A percentile compares a stretch with the other conserved stretches of the same genome.
Evolutionary conservation across 2,113 vertebrate species (phyloP).

Genomic region (Rhabdornis inornatus): DNA sequence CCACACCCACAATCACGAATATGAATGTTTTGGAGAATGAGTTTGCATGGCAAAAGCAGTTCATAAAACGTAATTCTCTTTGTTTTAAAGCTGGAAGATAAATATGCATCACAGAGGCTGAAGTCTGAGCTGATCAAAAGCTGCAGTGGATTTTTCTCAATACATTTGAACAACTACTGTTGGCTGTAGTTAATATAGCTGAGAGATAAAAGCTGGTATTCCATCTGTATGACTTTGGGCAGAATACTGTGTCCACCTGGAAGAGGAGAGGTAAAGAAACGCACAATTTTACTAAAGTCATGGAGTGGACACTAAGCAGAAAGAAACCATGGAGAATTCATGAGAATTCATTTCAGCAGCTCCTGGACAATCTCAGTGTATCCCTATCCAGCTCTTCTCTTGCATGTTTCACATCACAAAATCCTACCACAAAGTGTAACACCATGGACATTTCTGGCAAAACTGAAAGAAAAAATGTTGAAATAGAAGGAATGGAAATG

Average conservation of each 20-base stretch:
- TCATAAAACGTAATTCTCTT: neutral
- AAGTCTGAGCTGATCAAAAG: neutral
- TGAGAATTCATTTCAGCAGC: neutral
- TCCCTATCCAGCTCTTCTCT: neutral
- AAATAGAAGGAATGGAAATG: neutral
- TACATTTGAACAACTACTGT: neutral
- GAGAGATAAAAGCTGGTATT: neutral
- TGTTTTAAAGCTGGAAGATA: neutral
- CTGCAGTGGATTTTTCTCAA: neutral
- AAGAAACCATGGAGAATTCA: neutral
- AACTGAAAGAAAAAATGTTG: neutral
- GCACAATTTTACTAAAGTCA: neutral
- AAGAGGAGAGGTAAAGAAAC: neutral
- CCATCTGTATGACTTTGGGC: neutral
- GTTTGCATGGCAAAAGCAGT: neutral
- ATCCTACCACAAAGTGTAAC: neutral
- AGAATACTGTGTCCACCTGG: neutral
- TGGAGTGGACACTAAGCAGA: neutral
- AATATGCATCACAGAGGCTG: neutral
- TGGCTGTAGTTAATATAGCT: neutral
- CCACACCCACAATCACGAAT: neutral
- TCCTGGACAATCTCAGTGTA: neutral
- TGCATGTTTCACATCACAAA: neutral
- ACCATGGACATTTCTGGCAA: neutral
- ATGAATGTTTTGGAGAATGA: neutral